A percentile compares a stretch with the other conserved stretches of the same genome.
These are phyloP conservation scores for Dissostichus mawsoni DNA, from an alignment of 2,113 vertebrate species.

Conservation along the genomic window DNA sequence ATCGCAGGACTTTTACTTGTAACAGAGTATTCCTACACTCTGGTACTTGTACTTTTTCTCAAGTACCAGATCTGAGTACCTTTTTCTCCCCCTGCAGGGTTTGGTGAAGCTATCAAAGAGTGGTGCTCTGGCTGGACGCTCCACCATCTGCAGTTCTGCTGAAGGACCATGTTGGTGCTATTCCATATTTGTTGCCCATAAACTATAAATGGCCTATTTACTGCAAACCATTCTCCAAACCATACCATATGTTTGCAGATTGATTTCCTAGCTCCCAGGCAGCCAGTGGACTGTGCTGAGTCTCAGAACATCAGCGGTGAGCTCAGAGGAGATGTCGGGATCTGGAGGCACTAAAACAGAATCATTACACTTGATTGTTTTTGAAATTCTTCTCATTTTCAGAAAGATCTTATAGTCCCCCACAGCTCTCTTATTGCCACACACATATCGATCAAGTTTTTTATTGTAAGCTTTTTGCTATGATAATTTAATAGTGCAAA, in stretches of 20 bases:
- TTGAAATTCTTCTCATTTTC: slow-evolving; percentile 15
- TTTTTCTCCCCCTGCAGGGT: no score
- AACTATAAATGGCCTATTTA: slow-evolving; percentile 43
- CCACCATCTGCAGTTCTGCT: background rate
- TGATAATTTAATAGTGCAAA: background rate
- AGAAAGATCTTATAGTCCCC: background rate
- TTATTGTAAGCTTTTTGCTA: background rate
- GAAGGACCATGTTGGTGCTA: background rate
- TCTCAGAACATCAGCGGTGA: slow-evolving; percentile 20
- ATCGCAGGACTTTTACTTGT: no score
- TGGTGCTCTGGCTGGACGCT: background rate
- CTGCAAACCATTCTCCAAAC: slow-evolving; percentile 20
- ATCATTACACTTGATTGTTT: slow-evolving; percentile 37
- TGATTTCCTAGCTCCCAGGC: slow-evolving; percentile 41
- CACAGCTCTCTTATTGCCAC: background rate
- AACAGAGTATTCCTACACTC: no score
- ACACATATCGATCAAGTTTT: background rate
- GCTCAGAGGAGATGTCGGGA: slow-evolving; percentile 1
- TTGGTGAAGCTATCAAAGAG: background rate
- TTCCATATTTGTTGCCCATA: slow-evolving; percentile 21
- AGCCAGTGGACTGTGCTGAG: slow-evolving; percentile 32
- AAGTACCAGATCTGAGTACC: no score
- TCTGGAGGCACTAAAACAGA: slow-evolving; percentile 9
- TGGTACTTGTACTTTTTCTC: no score
- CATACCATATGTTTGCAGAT: slow-evolving; percentile 26